A percentile compares a stretch with the other conserved stretches of the same genome.
These are phyloP conservation scores for Andrena bucephala DNA, from an alignment of 2,888 invertebrate species.

Conservation along the genomic window DNA sequence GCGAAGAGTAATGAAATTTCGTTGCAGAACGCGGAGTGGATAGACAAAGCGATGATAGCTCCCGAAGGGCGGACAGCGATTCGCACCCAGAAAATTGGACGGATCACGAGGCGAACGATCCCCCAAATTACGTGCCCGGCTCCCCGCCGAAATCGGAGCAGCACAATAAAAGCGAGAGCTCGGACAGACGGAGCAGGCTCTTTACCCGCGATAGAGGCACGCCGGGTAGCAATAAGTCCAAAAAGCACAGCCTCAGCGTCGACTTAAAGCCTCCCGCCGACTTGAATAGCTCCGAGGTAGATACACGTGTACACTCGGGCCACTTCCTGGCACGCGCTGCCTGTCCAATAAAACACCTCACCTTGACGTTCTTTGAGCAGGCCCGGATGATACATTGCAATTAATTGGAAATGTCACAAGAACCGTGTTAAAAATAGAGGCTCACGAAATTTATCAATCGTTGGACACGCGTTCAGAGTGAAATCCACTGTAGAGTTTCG, in stretches of 20 bases:
- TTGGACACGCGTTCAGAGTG: too few relatives aligned
- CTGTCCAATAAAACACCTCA: background rate
- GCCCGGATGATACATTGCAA: too few relatives aligned
- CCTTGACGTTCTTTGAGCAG: too few relatives aligned
- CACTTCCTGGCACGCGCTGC: background rate
- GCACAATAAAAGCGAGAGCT: slow-evolving; percentile 85
- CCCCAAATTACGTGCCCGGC: slow-evolving; percentile 87
- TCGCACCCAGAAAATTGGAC: slow-evolving; percentile 87
- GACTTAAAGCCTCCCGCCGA: slow-evolving; percentile 82
- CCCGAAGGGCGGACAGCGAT: slow-evolving; percentile 87
- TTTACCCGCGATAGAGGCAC: slow-evolving; percentile 86
- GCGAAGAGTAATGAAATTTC: slow-evolving; percentile 57
- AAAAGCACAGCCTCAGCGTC: slow-evolving; percentile 88
- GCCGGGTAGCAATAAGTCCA: slow-evolving; percentile 86
- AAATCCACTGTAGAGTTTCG: too few relatives aligned
- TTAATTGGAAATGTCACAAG: too few relatives aligned
- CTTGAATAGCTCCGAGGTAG: slow-evolving; percentile 81
- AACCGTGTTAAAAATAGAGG: too few relatives aligned
- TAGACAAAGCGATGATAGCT: slow-evolving; percentile 87
- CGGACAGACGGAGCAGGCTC: slow-evolving; percentile 86
- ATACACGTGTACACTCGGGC: slow-evolving; percentile 4
- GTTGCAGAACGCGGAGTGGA: slow-evolving; percentile 85
- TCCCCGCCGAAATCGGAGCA: slow-evolving; percentile 88
- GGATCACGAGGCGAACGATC: slow-evolving; percentile 90
- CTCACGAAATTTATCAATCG: too few relatives aligned